Conservation (phyloP, 1,140 invertebrate genomes). For the Heliconius hewitsoni region DNA sequence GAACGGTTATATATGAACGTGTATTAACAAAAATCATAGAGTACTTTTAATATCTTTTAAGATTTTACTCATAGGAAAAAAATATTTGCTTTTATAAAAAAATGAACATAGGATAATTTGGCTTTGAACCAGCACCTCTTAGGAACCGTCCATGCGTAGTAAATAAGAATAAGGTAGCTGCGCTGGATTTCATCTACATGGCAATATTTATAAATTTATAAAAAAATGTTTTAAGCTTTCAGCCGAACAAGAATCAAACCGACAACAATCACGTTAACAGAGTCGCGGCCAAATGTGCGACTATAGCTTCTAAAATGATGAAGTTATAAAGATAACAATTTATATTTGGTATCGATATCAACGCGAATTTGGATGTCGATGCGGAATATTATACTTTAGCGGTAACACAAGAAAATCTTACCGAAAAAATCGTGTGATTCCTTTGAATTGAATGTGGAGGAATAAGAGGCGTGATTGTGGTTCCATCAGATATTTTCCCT, state of each 20-base stretch:
- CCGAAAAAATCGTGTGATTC: conserved; percentile 17
- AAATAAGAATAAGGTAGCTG: too few species aligned
- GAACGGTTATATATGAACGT: too few species aligned
- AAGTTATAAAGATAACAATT: not conserved
- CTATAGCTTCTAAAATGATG: not conserved
- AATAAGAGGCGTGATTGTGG: conserved; percentile 27
- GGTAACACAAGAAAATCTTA: conserved; percentile 1
- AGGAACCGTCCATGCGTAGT: too few species aligned
- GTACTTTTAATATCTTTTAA: too few species aligned
- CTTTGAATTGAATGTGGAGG: conserved; percentile 24
- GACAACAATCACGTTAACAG: not conserved
- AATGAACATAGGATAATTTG: too few species aligned
- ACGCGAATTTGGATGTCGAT: not conserved
- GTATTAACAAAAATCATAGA: too few species aligned
- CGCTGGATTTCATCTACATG: too few species aligned
- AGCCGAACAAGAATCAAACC: not conserved
- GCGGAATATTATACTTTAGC: not conserved
- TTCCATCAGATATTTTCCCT: conserved; percentile 21
- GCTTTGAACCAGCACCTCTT: too few species aligned
- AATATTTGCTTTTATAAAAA: too few species aligned
- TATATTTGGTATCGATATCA: not conserved
- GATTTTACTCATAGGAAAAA: too few species aligned
- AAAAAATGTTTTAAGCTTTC: too few species aligned
- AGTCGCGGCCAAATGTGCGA: not conserved
- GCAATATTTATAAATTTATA: too few species aligned